A percentile compares a stretch with the other conserved stretches of the same genome.
These are phyloP conservation scores for Crenuchus spilurus DNA, from an alignment of 2,797 vertebrate species.

Conservation along the genomic window DNA sequence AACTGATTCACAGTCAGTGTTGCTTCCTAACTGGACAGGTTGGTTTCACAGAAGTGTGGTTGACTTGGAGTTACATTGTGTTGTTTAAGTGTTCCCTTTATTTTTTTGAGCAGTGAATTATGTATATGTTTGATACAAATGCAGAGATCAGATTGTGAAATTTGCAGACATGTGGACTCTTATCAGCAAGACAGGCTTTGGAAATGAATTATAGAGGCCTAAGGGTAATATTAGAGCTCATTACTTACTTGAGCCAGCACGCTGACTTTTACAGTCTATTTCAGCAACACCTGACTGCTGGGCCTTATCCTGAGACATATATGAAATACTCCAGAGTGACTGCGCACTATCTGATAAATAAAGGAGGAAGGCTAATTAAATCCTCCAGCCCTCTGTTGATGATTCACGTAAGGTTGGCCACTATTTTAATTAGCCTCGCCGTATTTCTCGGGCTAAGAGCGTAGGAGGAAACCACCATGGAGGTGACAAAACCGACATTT, in stretches of 20 bases:
- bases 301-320: constrained; percentile 3
- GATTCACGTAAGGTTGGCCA: constrained; percentile 30
- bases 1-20: too few relatives aligned
- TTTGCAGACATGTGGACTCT: constrained; percentile 6
- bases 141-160: neutral
- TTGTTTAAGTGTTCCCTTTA: too few relatives aligned
- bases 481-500: constrained; percentile 53
- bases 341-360: constrained; percentile 38
- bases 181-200: constrained; percentile 12
- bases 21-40: too few relatives aligned
- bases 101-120: too few relatives aligned
- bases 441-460: constrained; percentile 29
- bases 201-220: constrained; percentile 36
- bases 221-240: constrained; percentile 27
- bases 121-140: too few relatives aligned
- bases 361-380: constrained; percentile 45
- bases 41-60: too few relatives aligned
- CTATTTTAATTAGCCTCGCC: constrained; percentile 39
- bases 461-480: constrained; percentile 32
- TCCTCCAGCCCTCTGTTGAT: constrained; percentile 10
- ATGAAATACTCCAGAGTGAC: constrained; percentile 30
- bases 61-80: too few relatives aligned
- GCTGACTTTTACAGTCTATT: constrained; percentile 24
- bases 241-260: constrained; percentile 16
- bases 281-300: constrained; percentile 13